Base-by-base conservation (phyloP, 2,888 invertebrate genomes). In the Brachyptera putata region DNA sequence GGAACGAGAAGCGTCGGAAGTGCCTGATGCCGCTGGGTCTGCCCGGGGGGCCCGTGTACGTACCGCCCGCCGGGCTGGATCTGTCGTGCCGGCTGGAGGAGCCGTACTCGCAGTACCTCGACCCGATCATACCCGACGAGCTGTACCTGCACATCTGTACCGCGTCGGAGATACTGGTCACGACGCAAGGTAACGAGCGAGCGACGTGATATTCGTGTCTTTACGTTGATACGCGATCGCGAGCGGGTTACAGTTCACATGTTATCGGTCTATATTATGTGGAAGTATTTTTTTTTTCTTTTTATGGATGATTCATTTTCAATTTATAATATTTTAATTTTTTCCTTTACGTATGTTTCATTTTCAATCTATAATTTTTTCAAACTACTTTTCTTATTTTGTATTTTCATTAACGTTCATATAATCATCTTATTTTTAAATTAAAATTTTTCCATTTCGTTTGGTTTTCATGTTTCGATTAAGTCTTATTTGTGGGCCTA, bases 171-270 rank as follows among this genome's bases (percentile, higher is more conserved):
- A 36, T 5, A 3, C n/a, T 56, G n/a, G 3, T n/a, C 37, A 37
- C 22, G 16, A 21, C 16, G 5, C 30, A 50, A 50, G 50, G 50
- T 50, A 50, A 30, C n/a, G n/a, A n/a, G n/a, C n/a, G n/a, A n/a
- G n/a, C n/a, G n/a, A n/a, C n/a, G n/a, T n/a, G 34, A 11, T 11
- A 34, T 34, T 11, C 34, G 11, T 5, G 34, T 34, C 5, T 34
- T 34, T 9, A 11, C 11, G 11, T 9, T 11, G 7, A 7, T 34
- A 5, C 34, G 34, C 7, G 34, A 9, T 34, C 34, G n/a, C n/a
- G n/a, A n/a, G n/a, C n/a, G n/a, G n/a, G n/a, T n/a, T n/a, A n/a
- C n/a, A n/a, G n/a, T n/a, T n/a, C n/a, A n/a, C n/a, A n/a, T n/a
- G n/a, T n/a, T n/a, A n/a, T n/a, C n/a, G n/a, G n/a, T n/a, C n/a